A percentile compares a stretch with the other conserved stretches of the same genome.
phyloP scores from a whole-genome alignment of 1,140 invertebrate genomes.

The Leucophenga varia region DNA sequence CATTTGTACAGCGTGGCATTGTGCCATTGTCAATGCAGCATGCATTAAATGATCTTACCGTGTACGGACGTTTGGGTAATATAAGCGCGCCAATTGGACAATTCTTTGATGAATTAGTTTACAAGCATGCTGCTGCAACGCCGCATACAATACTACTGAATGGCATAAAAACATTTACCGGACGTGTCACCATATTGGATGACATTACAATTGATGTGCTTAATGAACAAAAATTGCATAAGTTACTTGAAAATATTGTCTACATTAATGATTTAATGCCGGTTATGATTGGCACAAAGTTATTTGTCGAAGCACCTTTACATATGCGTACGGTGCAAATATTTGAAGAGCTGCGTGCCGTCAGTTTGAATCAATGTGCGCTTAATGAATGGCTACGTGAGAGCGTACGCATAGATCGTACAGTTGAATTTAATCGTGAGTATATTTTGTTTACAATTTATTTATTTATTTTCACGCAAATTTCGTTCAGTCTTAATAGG shows the following conservation, averaged over 20 bases:
- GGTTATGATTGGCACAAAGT: constrained; percentile 19
- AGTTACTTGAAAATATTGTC: constrained; percentile 16
- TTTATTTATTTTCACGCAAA: background rate
- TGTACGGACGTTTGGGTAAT: constrained; percentile 31
- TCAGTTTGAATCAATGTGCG: constrained; percentile 29
- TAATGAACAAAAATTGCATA: constrained; percentile 20
- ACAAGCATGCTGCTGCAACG: constrained; percentile 17
- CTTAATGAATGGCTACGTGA: constrained; percentile 37
- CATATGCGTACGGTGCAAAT: constrained; percentile 9
- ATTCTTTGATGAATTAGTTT: constrained; percentile 34
- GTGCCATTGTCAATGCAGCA: constrained; percentile 3
- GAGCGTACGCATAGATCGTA: constrained; percentile 34
- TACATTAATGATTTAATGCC: constrained; percentile 12
- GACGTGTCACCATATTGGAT: constrained; percentile 26
- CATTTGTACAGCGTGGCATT: constrained; percentile 26
- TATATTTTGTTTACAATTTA: background rate
- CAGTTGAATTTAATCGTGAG: constrained; percentile 19
- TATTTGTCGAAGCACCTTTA: constrained; percentile 21
- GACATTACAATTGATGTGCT: constrained; percentile 26
- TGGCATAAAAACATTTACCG: constrained; percentile 34
- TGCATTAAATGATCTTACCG: constrained; percentile 23
- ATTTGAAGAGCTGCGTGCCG: constrained; percentile 9
- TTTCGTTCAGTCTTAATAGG: no score
- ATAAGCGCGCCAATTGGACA: constrained; percentile 15
- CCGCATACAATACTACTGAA: constrained; percentile 3